phyloP scores from a whole-genome alignment of 2,113 vertebrate genomes.

The Cepphus grylle region DNA sequence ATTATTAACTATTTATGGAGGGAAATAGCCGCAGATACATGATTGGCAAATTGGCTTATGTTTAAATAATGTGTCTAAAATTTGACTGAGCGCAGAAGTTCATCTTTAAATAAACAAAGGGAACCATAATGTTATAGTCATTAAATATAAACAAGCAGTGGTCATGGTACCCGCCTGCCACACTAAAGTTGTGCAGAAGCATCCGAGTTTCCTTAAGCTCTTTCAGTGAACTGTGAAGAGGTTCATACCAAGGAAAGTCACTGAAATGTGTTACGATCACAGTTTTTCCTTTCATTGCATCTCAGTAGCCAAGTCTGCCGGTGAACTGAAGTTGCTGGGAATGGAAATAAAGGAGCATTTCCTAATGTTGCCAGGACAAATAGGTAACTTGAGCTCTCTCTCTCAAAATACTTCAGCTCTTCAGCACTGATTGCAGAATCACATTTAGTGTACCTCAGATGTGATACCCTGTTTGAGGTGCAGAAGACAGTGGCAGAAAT shows the following conservation, averaged over 20 bases:
- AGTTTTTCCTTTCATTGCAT: constrained; percentile 17
- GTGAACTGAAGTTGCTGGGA: background rate
- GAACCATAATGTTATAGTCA: constrained; percentile 50
- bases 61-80: constrained; percentile 53
- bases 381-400: background rate
- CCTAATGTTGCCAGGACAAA: background rate
- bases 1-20: constrained; percentile 37
- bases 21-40: background rate
- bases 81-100: constrained; percentile 57
- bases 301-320: background rate
- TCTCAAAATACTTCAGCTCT: background rate
- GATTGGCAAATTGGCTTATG: constrained; percentile 33
- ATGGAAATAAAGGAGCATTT: background rate
- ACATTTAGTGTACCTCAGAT: background rate
- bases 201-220: background rate
- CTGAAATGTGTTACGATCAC: background rate
- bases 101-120: constrained; percentile 65
- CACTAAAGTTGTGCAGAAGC: constrained; percentile 16
- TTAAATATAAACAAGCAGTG: constrained; percentile 57
- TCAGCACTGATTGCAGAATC: background rate
- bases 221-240: constrained; percentile 28
- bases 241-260: background rate
- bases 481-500: background rate
- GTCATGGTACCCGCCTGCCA: constrained; percentile 23
- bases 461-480: background rate